Evolutionary conservation across 2,888 invertebrate species (phyloP).

Genomic region (Resseliella maxima): DNA sequence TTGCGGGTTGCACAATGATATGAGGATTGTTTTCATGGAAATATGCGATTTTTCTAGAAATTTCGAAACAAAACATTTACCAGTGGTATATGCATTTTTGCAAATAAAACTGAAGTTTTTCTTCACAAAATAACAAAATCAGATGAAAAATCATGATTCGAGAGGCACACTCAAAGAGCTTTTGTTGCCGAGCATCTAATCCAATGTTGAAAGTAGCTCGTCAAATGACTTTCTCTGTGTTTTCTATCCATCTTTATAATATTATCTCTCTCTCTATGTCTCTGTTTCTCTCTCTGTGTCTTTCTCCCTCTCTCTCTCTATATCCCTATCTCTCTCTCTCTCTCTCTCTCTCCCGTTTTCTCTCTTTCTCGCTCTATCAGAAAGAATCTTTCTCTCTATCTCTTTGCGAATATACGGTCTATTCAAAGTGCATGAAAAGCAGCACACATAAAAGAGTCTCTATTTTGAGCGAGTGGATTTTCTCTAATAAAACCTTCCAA

Average conservation of each 20-base stretch:
- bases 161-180: neutral
- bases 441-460: neutral
- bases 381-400: too few species aligned
- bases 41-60: neutral
- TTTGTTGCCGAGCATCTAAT: neutral
- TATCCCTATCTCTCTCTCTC: too few species aligned
- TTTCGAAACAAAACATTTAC: slow-evolving; percentile 8
- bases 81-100: neutral
- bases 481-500: neutral
- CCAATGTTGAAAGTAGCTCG: neutral
- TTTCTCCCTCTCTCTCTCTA: too few species aligned
- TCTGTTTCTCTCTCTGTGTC: too few species aligned
- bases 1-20: neutral
- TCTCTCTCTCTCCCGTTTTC: too few species aligned
- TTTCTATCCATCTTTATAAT: neutral
- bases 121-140: neutral
- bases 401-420: too few species aligned
- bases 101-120: neutral
- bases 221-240: neutral
- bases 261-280: too few species aligned
- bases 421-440: neutral
- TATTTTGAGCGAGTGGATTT: neutral
- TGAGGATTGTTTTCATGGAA: neutral
- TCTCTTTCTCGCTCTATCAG: neutral
- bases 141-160: neutral